Percentiles rank a stretch among this genome's conserved stretches.
Evolutionary conservation across 2,888 invertebrate genomes (phyloP).

Genomic region (Crepidodera aurea): DNA sequence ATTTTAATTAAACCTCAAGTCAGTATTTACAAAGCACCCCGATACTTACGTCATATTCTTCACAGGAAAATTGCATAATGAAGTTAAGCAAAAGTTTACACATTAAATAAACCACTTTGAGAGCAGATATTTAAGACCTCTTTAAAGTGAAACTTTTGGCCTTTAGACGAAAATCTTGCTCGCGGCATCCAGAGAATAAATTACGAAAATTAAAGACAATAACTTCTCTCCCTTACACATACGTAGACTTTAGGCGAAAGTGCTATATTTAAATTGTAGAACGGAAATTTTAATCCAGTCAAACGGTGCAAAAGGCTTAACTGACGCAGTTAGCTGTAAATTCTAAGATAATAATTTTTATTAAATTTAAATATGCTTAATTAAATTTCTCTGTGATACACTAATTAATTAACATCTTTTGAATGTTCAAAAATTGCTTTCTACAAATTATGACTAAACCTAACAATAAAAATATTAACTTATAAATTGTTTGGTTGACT

Average conservation of each 20-base stretch:
- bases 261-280: neutral
- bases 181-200: constrained; percentile 15
- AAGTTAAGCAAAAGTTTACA: constrained; percentile 22
- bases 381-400: too few relatives aligned
- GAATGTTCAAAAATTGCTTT: too few relatives aligned
- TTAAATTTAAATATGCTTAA: too few relatives aligned
- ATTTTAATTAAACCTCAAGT: neutral
- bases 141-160: constrained; percentile 21
- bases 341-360: too few relatives aligned
- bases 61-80: constrained; percentile 16
- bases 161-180: constrained; percentile 11
- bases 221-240: constrained; percentile 3
- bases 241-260: neutral
- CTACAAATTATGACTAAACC: too few relatives aligned
- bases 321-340: neutral
- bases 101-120: constrained; percentile 20
- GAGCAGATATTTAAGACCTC: constrained; percentile 25
- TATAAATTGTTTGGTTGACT: too few relatives aligned
- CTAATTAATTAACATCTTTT: too few relatives aligned
- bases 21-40: constrained; percentile 1
- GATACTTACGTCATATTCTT: neutral
- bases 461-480: too few relatives aligned
- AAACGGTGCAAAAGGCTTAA: neutral
- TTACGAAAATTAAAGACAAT: constrained; percentile 28
- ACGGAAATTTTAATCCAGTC: neutral